Conservation (phyloP, 2,888 invertebrate species). For the Allolobophora icterica region DNA sequence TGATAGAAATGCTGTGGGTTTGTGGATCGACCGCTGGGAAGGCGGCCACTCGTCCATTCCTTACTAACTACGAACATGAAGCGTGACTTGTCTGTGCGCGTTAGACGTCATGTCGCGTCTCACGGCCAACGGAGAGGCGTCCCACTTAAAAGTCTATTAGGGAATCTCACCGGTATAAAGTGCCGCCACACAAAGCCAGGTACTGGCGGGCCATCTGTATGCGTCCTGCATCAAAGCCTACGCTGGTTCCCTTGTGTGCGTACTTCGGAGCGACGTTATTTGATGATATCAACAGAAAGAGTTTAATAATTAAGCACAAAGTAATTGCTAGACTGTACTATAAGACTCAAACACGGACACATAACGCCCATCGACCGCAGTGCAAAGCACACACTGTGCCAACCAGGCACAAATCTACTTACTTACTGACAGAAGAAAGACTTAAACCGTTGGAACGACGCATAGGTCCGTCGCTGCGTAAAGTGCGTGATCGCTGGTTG, state of each 20-base stretch:
- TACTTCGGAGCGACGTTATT: neutral
- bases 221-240: conserved; percentile 17
- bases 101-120: neutral
- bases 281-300: neutral
- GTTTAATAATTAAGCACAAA: conserved; percentile 17
- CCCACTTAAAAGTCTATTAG: conserved; percentile 17
- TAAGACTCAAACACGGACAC: neutral
- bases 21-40: neutral
- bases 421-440: neutral
- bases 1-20: neutral
- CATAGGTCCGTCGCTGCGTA: neutral
- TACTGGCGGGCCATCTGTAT: neutral
- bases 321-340: neutral
- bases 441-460: neutral
- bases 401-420: neutral
- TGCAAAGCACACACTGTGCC: neutral
- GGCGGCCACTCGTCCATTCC: neutral
- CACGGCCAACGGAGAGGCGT: neutral
- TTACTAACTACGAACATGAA: neutral
- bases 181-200: neutral
- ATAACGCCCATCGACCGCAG: neutral
- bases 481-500: neutral
- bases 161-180: neutral
- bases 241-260: neutral
- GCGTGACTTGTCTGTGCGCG: neutral